Conservation (phyloP, 2,888 invertebrate species). For the Digitonthophagus gazella region DNA sequence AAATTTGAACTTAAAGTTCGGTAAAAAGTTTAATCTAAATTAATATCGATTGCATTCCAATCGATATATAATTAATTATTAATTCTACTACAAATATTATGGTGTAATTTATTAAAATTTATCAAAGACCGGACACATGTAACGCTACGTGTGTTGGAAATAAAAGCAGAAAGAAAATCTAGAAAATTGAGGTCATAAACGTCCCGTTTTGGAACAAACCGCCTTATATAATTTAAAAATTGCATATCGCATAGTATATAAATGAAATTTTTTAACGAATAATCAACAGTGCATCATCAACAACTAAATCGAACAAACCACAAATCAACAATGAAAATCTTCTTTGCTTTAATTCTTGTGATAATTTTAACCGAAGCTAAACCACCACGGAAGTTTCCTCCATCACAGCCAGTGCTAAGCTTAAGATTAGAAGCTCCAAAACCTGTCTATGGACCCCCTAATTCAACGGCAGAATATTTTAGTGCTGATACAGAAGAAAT, state of each 20-base stretch:
- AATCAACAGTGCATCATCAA: too few species aligned
- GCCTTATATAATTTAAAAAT: neutral
- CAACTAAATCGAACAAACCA: too few species aligned
- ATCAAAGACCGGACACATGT: neutral
- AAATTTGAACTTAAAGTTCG: too few species aligned
- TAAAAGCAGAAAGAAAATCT: neutral
- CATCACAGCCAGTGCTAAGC: neutral
- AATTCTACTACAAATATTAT: neutral
- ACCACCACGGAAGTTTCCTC: neutral
- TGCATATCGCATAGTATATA: neutral
- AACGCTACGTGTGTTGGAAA: neutral
- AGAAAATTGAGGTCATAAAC: neutral
- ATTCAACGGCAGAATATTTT: constrained; percentile 46
- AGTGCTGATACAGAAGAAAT: constrained; percentile 1
- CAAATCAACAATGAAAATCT: constrained; percentile 2
- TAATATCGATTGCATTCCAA: too few species aligned
- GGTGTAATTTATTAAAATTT: neutral
- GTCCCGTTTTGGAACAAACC: neutral
- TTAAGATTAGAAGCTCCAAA: constrained; percentile 16
- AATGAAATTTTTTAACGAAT: too few species aligned
- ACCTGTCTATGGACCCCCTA: constrained; percentile 27
- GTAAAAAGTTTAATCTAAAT: too few species aligned
- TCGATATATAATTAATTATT: neutral
- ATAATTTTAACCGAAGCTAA: neutral
- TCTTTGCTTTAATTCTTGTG: neutral